Percentiles rank a stretch among this genome's conserved stretches.
These are phyloP conservation scores for Aporrectodea caliginosa DNA, from an alignment of 1,140 invertebrate genomes.

Conservation along the genomic window DNA sequence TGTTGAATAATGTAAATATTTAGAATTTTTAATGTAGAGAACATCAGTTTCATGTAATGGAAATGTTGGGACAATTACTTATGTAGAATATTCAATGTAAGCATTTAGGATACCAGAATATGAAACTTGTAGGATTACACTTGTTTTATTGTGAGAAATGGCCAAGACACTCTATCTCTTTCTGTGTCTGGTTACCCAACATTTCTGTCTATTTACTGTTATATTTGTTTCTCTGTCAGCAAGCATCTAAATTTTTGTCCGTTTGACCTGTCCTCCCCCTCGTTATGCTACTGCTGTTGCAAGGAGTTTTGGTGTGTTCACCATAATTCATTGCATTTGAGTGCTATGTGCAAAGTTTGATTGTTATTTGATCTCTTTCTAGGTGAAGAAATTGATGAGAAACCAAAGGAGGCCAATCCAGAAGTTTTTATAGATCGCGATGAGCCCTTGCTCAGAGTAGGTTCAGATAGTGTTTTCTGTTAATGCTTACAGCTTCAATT, in stretches of 20 bases:
- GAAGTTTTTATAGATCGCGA: slow-evolving; percentile 71
- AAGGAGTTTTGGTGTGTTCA: neutral
- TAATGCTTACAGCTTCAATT: too few relatives aligned
- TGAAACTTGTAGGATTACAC: too few relatives aligned
- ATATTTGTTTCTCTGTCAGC: neutral
- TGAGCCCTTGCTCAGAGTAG: slow-evolving; percentile 69
- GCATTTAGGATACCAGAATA: too few relatives aligned
- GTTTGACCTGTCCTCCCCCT: neutral
- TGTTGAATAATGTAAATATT: too few relatives aligned
- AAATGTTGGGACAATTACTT: too few relatives aligned
- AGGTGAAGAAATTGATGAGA: slow-evolving; percentile 47
- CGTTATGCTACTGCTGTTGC: neutral
- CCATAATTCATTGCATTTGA: neutral
- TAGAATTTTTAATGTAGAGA: too few relatives aligned
- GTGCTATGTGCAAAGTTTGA: neutral
- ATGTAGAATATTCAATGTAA: too few relatives aligned
- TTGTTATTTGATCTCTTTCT: slow-evolving; percentile 16
- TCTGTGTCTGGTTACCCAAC: neutral
- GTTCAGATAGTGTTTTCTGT: neutral
- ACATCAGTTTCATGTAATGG: too few relatives aligned
- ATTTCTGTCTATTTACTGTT: neutral
- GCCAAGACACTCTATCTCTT: too few relatives aligned
- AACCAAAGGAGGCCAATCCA: slow-evolving; percentile 58
- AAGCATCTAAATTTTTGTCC: neutral
- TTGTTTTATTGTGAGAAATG: too few relatives aligned